Evolutionary conservation across 2,113 vertebrate genomes (phyloP), one percentile per base, ranked within the genome.

Genomic region (Podarcis muralis): DNA sequence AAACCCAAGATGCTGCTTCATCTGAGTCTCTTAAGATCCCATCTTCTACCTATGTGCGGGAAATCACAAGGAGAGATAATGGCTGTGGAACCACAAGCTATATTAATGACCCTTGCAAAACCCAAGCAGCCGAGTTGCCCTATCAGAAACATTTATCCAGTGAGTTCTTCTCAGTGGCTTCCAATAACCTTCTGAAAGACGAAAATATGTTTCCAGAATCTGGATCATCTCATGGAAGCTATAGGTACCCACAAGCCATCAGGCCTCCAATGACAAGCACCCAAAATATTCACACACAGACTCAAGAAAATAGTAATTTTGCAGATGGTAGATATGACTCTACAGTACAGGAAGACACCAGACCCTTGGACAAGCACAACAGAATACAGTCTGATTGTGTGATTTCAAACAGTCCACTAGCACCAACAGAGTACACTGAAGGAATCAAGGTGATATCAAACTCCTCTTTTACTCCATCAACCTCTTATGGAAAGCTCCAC

Each of bases 11-110:
- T 84, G 76, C 93, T 79, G 48, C 91, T 8, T 68, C 83, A 0
- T 92, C 95, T 78, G 95, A 94, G 80, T 92, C 92, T 0, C 1
- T 92, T 2, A 75, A 89, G 3, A 89, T 94, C 27, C 94, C 93
- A 0, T 83, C 86, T 0, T 65, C 81, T 0, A 3, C 27, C 0
- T 86, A 85, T 18, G 81, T 90, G 74, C 0, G 0, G 0, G 85
- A 89, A 57, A 87, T 30, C 16, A 22, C 37, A 23, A 87, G 88
- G 0, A 35, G 3, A 57, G n/a, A 0, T 0, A 18, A 0, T 0
- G 35, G 48, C 22, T 13, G 15, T 27, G 11, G 4, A 3, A n/a
- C 72, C 8, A 32, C 74, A 71, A 78, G 80, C 68, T 65, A 1
- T 68, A 43, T 71, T 59, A 74, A 35, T 59, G 91, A 75, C 3